Base-by-base conservation (phyloP, 2,888 invertebrate genomes). In the Tenthredo distinguenda region DNA sequence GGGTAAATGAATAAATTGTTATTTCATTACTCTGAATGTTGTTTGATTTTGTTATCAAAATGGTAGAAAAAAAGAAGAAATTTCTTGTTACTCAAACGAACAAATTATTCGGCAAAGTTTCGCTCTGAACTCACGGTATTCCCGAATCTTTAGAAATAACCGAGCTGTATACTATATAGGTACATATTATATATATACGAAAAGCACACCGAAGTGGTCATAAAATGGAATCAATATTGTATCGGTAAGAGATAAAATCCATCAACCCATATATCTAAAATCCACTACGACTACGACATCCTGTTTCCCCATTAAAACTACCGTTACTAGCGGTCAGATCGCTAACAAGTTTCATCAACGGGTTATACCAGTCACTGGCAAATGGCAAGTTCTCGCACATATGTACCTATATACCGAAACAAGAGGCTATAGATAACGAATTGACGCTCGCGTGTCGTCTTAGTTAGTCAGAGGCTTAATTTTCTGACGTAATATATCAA, bases 291-390 rank as follows among this genome's bases (percentile, higher is more conserved):
- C 62, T 15, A 76, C 26, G 62, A 81, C 81, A 81, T 81, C 81
- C 81, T 81, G 81, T 81, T 81, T 62, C 81, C 37, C 81, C 58
- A 81, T 81, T 81, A 81, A 81, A 62, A 81, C 34, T 62, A 50
- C 81, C 81, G 81, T 81, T 81, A 81, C 37, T 40, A 58, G 62
- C 81, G 62, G 81, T 81, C 12, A n/a, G 58, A 81, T 81, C 81
- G 81, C 81, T 58, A 81, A 81, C 81, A 81, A 81, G 81, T 81
- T 81, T 81, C 62, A 81, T 81, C 81, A 58, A 81, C 81, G 81
- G 37, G 58, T 81, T 62, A n/a, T 62, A n/a, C 77, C 77, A n/a
- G 43, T 74, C 43, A 40, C 21, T 40, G 43, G 21, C 7, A 72
- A 43, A 43, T 43, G 40, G 72, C 72, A 43, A 40, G 10, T n/a